Evolutionary conservation across 2,113 vertebrate genomes (phyloP), one percentile per base, ranked within the genome.

Genomic region (Ginglymostoma cirratum): DNA sequence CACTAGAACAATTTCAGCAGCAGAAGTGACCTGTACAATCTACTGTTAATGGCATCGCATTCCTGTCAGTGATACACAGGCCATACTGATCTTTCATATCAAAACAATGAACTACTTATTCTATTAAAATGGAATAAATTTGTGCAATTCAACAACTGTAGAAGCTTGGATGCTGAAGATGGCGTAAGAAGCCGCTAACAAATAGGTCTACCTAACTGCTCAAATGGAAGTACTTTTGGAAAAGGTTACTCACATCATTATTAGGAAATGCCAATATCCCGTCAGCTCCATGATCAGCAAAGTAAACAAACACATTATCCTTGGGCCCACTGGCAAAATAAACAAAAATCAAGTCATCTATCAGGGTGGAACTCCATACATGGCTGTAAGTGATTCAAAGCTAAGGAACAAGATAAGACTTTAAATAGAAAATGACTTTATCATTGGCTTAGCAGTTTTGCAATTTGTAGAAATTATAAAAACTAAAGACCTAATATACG

Each of bases 221-320:
- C 2, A 30, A 76, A 12, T 70, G 92, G 1, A 67, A 70, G 94
- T 70, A 30, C 27, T 90, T 61, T 19, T 45, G 23, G 24, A 12
- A 69, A n/a, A 96, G 92, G 96, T 95, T 42, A 96, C 98, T 98
- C 97, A 99, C 99, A 6, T 99, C 99, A 0, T 98, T 98, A 1
- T 96, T 96, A 5, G 99, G 99, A 96, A 99, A 99, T 55, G 98
- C 98, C 97, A 99, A 96, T 72, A 99, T 96, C 42, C 99, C 99
- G 15, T 98, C 98, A 0, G 98, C 98, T 70, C 99, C 99, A 0
- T 99, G 99, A 85, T 99, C 99, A 0, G 99, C 98, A 97, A 99
- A 99, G 97, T 99, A 99, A 94, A 99, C 97, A 90, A 99, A 99
- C 94, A 99, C 98, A 0, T 99, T 98, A 97, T 99, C 99, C 14